Evolutionary conservation across 2,797 vertebrate species (phyloP), one percentile per base, ranked within the genome.

Genomic region (Discoglossus pictus): DNA sequence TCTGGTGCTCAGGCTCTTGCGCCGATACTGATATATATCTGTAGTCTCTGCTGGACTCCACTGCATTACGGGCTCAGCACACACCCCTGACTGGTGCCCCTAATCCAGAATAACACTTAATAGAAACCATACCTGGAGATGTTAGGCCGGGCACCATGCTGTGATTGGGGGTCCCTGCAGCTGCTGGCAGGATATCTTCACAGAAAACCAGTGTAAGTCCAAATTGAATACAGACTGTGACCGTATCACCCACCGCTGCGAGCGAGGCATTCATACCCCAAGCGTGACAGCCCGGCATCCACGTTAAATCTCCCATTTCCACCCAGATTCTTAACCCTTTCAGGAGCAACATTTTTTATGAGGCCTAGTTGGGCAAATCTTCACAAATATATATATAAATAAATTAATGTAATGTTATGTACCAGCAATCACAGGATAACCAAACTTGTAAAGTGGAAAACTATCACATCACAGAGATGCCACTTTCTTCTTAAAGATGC

Each of bases 161-260:
- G 67, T 56, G 67, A 62, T 60, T 56, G 51, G 54, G 67, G 63
- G 67, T 43, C 40, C 56, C 67, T 39, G 67, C 67, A 70, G 67
- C 67, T 70, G 67, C 67, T 63, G 60, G 59, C 44, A 62, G 67
- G 67, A 70, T 70, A 56, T 70, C 59, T 62, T 42, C 42, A n/a
- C n/a, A 70, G 60, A 70, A 63, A 59, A 63, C 60, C 40, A 62
- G 67, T 63, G 67, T 63, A 50, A 59, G 47, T 70, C 50, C 43
- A 70, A 70, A 70, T 70, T 70, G 67, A 60, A 70, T 70, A 50
- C 67, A 70, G 67, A 70, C 67, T 70, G 67, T 70, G 67, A 70
- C 67, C 59, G 56, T 62, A 70, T 63, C 52, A 70, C 67, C 43
- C 59, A 50, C 51, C 50, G 67, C 52, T 70, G 60, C 51, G 61